Conservation (phyloP, 1,140 invertebrate genomes). For the Pseudobourletiella spinata region DNA sequence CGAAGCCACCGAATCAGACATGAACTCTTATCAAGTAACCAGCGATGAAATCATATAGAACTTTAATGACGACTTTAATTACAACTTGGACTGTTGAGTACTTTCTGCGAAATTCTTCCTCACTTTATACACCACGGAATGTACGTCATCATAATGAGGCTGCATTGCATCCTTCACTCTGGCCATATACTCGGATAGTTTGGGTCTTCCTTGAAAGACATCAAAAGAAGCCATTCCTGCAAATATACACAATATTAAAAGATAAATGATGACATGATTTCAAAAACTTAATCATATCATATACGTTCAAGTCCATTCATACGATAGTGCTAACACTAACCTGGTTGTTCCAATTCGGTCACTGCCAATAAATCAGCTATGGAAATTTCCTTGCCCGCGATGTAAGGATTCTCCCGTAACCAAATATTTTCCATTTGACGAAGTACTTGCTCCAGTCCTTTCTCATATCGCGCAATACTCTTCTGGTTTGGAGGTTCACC, state of each 20-base stretch:
- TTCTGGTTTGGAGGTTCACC: slow-evolving; percentile 36
- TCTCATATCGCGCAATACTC: slow-evolving; percentile 35
- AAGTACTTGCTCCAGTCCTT: slow-evolving; percentile 38
- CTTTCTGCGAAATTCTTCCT: not conserved
- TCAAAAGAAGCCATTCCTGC: slow-evolving; percentile 55
- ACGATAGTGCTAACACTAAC: slow-evolving; percentile 48
- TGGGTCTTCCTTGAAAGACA: slow-evolving; percentile 49
- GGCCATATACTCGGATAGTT: slow-evolving; percentile 54
- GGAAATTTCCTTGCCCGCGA: slow-evolving; percentile 56
- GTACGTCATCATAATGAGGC: slow-evolving; percentile 58
- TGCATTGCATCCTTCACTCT: slow-evolving; percentile 49
- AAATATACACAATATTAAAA: slow-evolving; percentile 6
- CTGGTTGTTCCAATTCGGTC: slow-evolving; percentile 76
- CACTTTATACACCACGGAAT: slow-evolving; percentile 44
- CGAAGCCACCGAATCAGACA: no score
- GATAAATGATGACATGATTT: not conserved
- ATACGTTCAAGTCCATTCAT: no score
- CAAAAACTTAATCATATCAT: no score
- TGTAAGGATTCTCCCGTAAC: slow-evolving; percentile 48
- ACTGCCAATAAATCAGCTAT: slow-evolving; percentile 70
- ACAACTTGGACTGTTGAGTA: slow-evolving; percentile 1
- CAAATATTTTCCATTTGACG: slow-evolving; percentile 43
- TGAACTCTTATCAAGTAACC: no score
- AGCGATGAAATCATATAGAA: no score
- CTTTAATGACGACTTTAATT: no score